A percentile compares a stretch with the other conserved stretches of the same genome.
These are phyloP conservation scores for Gobionotothen gibberifrons DNA, from an alignment of 2,797 vertebrate species.

Conservation along the genomic window DNA sequence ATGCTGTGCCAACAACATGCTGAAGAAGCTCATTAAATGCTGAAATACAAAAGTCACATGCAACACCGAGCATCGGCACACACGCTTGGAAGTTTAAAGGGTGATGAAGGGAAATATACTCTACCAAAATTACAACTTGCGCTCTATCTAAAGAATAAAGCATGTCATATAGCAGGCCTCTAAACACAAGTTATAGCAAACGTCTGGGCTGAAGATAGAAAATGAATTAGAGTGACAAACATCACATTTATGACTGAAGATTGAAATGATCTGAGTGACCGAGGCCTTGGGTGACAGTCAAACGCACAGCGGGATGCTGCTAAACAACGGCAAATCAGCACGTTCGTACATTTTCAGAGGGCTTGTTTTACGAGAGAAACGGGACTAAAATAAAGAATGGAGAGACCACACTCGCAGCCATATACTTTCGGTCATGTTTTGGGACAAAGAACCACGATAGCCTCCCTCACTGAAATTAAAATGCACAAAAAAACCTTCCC, in stretches of 20 bases:
- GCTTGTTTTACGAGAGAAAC: constrained; percentile 61
- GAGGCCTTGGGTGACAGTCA: constrained; percentile 49
- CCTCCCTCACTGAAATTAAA: constrained; percentile 73
- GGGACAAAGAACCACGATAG: constrained; percentile 78
- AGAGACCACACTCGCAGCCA: constrained; percentile 66
- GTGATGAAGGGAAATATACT: constrained; percentile 68
- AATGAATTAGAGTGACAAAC: constrained; percentile 69
- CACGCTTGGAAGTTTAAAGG: constrained; percentile 50
- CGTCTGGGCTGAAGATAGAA: constrained; percentile 73
- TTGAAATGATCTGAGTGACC: constrained; percentile 38
- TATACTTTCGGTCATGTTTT: constrained; percentile 79
- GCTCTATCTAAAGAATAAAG: constrained; percentile 61
- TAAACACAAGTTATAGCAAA: constrained; percentile 74
- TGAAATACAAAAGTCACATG: neutral
- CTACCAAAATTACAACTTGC: constrained; percentile 72
- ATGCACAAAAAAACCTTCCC: constrained; percentile 31
- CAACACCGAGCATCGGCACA: constrained; percentile 31
- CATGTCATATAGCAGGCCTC: constrained; percentile 73
- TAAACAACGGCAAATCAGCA: constrained; percentile 51
- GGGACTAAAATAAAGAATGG: constrained; percentile 70
- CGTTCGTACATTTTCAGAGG: constrained; percentile 68
- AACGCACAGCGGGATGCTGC: constrained; percentile 28
- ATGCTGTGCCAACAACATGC: neutral
- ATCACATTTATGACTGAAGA: constrained; percentile 43
- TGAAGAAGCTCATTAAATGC: neutral